Evolutionary conservation across 2,797 vertebrate species (phyloP), one percentile per base, ranked within the genome.

Genomic region (Stomatorhinus walkeri): DNA sequence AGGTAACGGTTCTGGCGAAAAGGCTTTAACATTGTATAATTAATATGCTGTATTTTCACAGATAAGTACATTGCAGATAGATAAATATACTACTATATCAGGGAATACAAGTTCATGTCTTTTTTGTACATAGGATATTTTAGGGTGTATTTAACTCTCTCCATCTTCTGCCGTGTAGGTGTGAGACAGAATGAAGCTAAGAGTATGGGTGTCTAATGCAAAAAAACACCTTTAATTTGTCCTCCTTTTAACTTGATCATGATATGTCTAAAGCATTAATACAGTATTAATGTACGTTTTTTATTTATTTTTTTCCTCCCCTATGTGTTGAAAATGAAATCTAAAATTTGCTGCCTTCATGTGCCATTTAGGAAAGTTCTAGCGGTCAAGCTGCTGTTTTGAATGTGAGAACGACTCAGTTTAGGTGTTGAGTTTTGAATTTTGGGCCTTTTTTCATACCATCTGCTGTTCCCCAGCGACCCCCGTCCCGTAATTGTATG

Each of bases 31-130:
- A 22, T 68, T 91, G 81, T 89, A 90, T 89, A 0, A 91, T 88
- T 92, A 87, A 54, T 87, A 85, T 43, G 85, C 43, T 88, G 88
- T 64, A 88, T 91, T 68, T 86, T 68, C 32, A 40, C 87, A 89
- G 87, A 68, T 49, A 84, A 88, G 87, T 81, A 14, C 56, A 89
- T 81, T 81, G 14, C 88, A 90, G 81, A 89, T 81, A 54, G 54
- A 90, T 59, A 90, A 72, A 89, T 86, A 88, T 76, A 88, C 79
- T 90, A 90, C 89, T 90, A 89, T 89, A 90, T 93, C 93, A 93
- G 91, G 92, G 92, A 92, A 32, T 89, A 88, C 91, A 51, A 90
- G 90, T 89, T 88, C 10, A 52, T 85, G 76, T 68, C 72, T 88
- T 81, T 88, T 86, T 64, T 49, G 83, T 48, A 83, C 43, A 87